Base-by-base conservation (phyloP, 2,888 invertebrate species). In the Hipparchia sbordonii region DNA sequence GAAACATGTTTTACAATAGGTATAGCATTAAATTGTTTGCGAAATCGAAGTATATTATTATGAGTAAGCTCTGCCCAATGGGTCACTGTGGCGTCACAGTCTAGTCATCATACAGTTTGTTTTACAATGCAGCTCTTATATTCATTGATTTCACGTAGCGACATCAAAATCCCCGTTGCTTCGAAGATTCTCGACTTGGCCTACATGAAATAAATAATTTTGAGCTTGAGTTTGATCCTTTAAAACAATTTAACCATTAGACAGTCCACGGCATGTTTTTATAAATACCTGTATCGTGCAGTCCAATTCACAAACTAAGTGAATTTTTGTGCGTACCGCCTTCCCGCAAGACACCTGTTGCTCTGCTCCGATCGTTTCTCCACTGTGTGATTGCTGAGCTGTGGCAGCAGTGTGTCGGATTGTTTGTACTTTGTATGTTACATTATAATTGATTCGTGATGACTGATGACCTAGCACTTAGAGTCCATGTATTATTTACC, bases 1-100 rank as follows among this genome's bases (percentile, higher is more conserved):
- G 33, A 66, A 73, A 75, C 73, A 70, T 52, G 75, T 75, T 75
- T 72, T 71, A 70, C 67, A 62, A 70, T 72, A 60, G 59, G 68
- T 68, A 39, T 39, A 68, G 59, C 51, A 68, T 68, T 61, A 68
- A 61, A 71, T 51, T n/a, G 61, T 69, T 74, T 74, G 59, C 74
- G 72, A 72, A 74, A 73, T 51, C 48, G 13, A 46, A 39, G 59
- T 60, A 33, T 63, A 23, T 23, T 23, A 23, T 23, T 23, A 70
- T 70, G 48, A 63, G 56, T 70, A 56, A 57, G 48, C 39, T 48
- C 39, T 45, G 12, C 57, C 54, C 46, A 12, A 57, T 12, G 39
- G 68, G 68, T 63, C 70, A 63, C 33, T 63, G 45, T 33, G 59
- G 51, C 12, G 12, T 8, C 10, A 60, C 12, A 10, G 59, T 60